phyloP scores from a whole-genome alignment of 1,140 invertebrate genomes.

The Metaphire vulgaris region DNA sequence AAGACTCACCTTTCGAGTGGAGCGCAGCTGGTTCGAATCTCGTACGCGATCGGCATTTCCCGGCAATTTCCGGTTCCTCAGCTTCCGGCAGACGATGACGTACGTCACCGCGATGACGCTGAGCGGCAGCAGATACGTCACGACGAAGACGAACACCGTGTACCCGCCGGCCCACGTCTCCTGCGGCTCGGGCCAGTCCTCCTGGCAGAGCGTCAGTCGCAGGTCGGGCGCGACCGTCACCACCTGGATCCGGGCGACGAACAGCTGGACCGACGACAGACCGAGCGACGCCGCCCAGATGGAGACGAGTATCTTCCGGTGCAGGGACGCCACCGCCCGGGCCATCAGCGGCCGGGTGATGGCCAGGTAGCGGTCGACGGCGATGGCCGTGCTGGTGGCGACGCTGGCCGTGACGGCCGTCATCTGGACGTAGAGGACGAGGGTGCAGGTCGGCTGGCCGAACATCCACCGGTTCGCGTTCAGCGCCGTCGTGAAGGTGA shows the following conservation, averaged over 20 bases:
- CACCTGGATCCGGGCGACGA: constrained; percentile 43
- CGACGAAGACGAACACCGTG: constrained; percentile 52
- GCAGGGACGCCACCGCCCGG: constrained; percentile 32
- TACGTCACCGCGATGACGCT: constrained; percentile 53
- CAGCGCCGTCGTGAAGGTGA: constrained; percentile 43
- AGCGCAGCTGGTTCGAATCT: constrained; percentile 51
- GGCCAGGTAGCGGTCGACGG: constrained; percentile 37
- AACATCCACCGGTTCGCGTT: constrained; percentile 40
- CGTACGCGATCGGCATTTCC: constrained; percentile 54
- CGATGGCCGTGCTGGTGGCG: constrained; percentile 47
- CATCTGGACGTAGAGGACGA: constrained; percentile 41
- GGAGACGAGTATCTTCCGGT: constrained; percentile 38
- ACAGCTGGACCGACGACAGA: constrained; percentile 50
- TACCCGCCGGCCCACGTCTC: constrained; percentile 42
- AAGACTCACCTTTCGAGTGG: constrained; percentile 55
- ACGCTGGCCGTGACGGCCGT: constrained; percentile 43
- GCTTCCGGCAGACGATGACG: constrained; percentile 41
- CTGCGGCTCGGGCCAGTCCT: constrained; percentile 35
- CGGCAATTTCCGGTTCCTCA: constrained; percentile 52
- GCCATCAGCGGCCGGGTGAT: constrained; percentile 36
- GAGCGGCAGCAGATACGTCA: constrained; percentile 56
- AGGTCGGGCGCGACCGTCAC: constrained; percentile 21
- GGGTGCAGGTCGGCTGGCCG: constrained; percentile 40
- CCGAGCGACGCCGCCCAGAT: constrained; percentile 53
- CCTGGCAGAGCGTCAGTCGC: constrained; percentile 33